Conservation (phyloP, 2,113 vertebrate species). For the Junco hyemalis region DNA sequence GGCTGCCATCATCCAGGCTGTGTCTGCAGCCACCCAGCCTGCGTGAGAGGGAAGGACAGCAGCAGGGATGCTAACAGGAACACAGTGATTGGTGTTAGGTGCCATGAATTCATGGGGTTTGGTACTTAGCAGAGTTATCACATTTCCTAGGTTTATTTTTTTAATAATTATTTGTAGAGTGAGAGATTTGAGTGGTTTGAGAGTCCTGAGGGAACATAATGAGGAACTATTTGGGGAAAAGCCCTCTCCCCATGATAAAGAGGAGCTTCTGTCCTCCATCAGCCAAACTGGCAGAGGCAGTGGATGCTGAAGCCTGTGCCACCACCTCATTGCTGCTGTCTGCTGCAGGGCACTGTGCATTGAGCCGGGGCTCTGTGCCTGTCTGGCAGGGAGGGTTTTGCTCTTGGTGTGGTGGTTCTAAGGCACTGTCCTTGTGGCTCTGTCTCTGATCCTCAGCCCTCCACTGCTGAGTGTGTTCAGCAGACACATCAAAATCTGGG, state of each 20-base stretch:
- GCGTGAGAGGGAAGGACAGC: not conserved
- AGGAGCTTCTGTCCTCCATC: not conserved
- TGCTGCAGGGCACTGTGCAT: not conserved
- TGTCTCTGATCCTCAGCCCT: not conserved
- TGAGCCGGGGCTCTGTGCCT: not conserved
- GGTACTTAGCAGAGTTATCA: not conserved
- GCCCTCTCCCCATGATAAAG: not conserved
- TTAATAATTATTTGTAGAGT: not conserved
- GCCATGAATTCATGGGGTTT: not conserved
- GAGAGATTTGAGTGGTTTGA: not conserved
- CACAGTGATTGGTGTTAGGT: rapidly evolving
- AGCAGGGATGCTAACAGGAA: not conserved
- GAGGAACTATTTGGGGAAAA: not conserved
- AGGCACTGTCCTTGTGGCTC: rapidly evolving
- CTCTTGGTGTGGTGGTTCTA: rapidly evolving
- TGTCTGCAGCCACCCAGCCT: not conserved
- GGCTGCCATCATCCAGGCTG: not conserved
- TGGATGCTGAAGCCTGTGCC: rapidly evolving
- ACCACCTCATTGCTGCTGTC: rapidly evolving
- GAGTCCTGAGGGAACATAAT: not conserved
- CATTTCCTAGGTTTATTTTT: not conserved
- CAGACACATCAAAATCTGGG: not conserved
- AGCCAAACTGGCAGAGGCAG: not conserved
- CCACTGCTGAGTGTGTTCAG: rapidly evolving
- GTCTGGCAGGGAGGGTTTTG: not conserved